Evolutionary conservation across 2,888 invertebrate species (phyloP).

Genomic region (Diarsia brunnea): DNA sequence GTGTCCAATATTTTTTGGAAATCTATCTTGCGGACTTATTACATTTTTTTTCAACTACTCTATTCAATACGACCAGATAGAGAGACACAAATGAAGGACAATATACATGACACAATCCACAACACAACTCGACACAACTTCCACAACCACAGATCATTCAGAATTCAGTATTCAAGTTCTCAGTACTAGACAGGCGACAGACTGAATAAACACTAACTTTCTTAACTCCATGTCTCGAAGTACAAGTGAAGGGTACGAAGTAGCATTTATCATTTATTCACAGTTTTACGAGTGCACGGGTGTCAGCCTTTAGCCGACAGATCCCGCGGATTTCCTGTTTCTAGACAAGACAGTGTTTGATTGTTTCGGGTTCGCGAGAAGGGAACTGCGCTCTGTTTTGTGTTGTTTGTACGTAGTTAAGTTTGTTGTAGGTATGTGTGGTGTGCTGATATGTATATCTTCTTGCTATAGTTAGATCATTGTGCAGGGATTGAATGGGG

Average conservation of each 20-base stretch:
- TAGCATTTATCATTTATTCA: slow-evolving; percentile 88
- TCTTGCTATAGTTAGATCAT: not conserved
- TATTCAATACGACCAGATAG: not conserved
- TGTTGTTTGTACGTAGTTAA: slow-evolving; percentile 13
- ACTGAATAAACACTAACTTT: slow-evolving; percentile 62
- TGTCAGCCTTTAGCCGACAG: slow-evolving; percentile 70
- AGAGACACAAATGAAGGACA: not conserved
- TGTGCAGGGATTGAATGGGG: not conserved
- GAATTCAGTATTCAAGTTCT: slow-evolving; percentile 30
- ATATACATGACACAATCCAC: no score
- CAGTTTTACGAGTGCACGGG: slow-evolving; percentile 75
- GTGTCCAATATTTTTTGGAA: no score
- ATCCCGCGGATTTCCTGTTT: slow-evolving; percentile 61
- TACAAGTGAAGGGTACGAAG: slow-evolving; percentile 69
- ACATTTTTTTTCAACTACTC: no score
- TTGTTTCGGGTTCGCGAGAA: slow-evolving; percentile 52
- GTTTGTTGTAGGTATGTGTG: not conserved
- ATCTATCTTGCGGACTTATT: no score
- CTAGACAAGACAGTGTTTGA: slow-evolving; percentile 67
- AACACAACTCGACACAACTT: not conserved
- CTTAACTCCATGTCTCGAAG: slow-evolving; percentile 68
- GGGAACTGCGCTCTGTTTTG: slow-evolving; percentile 28
- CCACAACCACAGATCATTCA: slow-evolving; percentile 15
- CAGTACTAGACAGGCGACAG: slow-evolving; percentile 56
- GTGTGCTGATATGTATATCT: not conserved